Conservation (phyloP, 2,113 vertebrate genomes). For the Collichthys lucidus region DNA sequence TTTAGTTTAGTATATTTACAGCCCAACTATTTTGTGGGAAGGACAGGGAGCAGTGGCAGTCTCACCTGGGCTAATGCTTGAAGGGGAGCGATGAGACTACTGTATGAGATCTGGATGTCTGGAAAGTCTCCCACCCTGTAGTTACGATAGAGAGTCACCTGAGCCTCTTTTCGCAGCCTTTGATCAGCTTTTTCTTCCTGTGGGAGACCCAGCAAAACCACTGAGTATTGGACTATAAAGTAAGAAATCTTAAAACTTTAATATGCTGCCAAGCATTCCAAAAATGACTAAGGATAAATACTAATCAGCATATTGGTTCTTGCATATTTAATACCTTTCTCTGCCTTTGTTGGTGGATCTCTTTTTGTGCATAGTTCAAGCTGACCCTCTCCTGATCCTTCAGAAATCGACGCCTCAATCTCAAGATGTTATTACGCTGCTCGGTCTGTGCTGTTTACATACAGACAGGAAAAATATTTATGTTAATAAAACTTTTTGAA, state of each 20-base stretch:
- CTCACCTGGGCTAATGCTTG: constrained; percentile 95
- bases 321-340: constrained; percentile 84
- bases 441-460: constrained; percentile 81
- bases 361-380: constrained; percentile 88
- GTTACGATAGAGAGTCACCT: constrained; percentile 92
- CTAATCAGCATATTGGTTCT: background rate
- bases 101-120: constrained; percentile 94
- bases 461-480: background rate
- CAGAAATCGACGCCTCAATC: constrained; percentile 90
- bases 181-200: constrained; percentile 91
- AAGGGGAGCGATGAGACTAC: constrained; percentile 91
- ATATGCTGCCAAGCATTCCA: background rate
- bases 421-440: constrained; percentile 89
- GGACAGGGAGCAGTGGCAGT: background rate
- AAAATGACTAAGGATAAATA: background rate
- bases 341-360: constrained; percentile 88
- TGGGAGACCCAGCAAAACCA: constrained; percentile 25
- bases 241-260: background rate
- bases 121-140: constrained; percentile 97
- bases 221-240: background rate
- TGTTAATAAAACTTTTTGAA: background rate
- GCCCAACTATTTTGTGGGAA: background rate
- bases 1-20: background rate
- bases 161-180: constrained; percentile 89
- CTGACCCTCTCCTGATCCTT: constrained; percentile 93